These are phyloP conservation scores for Empidonax traillii DNA, from an alignment of 2,113 vertebrate species.

Conservation along the genomic window DNA sequence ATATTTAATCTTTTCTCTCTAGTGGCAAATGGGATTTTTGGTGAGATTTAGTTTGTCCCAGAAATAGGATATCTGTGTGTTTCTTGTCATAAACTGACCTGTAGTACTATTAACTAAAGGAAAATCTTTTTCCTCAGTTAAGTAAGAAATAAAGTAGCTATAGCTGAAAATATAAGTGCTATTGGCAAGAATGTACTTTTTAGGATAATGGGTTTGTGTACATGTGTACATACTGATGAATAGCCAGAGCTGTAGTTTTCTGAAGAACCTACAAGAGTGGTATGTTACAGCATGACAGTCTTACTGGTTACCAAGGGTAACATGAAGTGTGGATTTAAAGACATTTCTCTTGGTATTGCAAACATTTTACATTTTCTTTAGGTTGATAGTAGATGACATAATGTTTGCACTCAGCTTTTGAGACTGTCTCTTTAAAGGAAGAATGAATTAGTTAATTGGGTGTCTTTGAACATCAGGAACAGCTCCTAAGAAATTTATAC, in stretches of 20 bases:
- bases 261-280: background rate
- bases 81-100: background rate
- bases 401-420: background rate
- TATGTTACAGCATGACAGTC: background rate
- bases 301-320: background rate
- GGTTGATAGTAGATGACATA: background rate
- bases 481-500: background rate
- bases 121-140: background rate
- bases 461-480: background rate
- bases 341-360: background rate
- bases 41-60: background rate
- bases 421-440: background rate
- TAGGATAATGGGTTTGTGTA: background rate
- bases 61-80: background rate
- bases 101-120: background rate
- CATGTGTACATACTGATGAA: background rate
- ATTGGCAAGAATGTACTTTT: background rate
- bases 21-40: background rate
- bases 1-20: background rate
- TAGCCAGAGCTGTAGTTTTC: background rate
- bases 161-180: background rate
- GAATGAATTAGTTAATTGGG: background rate
- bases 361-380: background rate
- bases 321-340: background rate
- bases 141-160: background rate